Percentiles rank a stretch among this genome's conserved stretches.
These are phyloP conservation scores for Uropetala carovei DNA, from an alignment of 2,888 invertebrate species.

Conservation along the genomic window DNA sequence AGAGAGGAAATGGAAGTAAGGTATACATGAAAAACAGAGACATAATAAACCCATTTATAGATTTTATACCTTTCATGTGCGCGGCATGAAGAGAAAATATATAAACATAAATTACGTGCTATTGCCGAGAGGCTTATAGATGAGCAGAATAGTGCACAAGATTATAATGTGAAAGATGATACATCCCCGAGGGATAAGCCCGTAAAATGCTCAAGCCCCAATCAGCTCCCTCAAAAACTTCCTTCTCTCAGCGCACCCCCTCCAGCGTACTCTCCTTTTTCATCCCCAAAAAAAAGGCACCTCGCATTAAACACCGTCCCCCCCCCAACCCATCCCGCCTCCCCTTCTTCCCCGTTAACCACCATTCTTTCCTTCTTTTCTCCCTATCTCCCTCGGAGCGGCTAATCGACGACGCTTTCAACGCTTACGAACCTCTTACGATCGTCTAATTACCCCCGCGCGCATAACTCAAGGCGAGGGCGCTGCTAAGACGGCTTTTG, in stretches of 20 bases:
- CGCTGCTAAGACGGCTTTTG: neutral
- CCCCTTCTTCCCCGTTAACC: neutral
- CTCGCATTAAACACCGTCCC: conserved; percentile 15
- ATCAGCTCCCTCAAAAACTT: neutral
- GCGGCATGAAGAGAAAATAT: neutral
- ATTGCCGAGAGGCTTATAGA: neutral
- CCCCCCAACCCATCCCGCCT: neutral
- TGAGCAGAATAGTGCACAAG: neutral
- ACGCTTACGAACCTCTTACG: conserved; percentile 25
- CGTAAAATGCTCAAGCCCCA: neutral
- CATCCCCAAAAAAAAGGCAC: neutral
- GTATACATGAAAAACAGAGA: neutral
- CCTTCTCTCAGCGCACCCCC: conserved; percentile 15
- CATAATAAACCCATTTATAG: neutral
- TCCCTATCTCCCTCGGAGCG: conserved; percentile 32
- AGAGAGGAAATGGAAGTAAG: neutral
- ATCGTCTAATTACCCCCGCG: neutral
- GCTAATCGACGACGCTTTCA: conserved; percentile 45
- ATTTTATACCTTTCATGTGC: neutral
- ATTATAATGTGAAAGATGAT: neutral
- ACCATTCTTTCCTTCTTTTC: neutral
- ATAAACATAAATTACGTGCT: neutral
- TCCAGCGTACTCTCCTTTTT: neutral
- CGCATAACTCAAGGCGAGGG: conserved; percentile 20
- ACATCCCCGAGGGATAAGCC: neutral